Conservation (phyloP, 2,797 vertebrate species). For the Lepilemur septentrionalis region DNA sequence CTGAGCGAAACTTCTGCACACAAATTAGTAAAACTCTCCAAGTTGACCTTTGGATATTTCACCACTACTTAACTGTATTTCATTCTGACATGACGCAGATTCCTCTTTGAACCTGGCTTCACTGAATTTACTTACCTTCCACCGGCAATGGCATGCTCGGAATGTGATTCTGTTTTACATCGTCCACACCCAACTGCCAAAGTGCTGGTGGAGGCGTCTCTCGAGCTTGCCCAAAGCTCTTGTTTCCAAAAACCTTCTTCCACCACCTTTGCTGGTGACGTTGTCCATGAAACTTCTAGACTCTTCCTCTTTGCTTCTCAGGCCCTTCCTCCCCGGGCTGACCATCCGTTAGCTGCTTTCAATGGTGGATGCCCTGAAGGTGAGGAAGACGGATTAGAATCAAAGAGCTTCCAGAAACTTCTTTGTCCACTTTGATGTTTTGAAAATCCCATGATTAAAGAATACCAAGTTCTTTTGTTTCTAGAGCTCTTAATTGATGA, state of each 20-base stretch:
- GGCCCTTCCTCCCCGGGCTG: not conserved
- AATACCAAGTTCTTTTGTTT: not conserved
- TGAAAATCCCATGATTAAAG: not conserved
- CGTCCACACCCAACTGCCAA: not conserved
- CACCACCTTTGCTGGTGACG: rapidly evolving
- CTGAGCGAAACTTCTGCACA: not conserved
- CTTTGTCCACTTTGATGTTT: constrained; percentile 43
- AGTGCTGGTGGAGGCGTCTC: rapidly evolving
- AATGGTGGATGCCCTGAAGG: rapidly evolving
- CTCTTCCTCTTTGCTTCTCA: rapidly evolving
- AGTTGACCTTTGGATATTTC: not conserved
- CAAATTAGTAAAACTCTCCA: rapidly evolving
- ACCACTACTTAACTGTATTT: rapidly evolving
- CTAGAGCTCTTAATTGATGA: not conserved
- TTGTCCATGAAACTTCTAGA: rapidly evolving
- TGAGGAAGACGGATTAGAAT: not conserved
- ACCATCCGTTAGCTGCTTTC: not conserved
- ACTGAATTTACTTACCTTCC: not conserved
- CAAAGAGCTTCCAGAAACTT: constrained; percentile 1
- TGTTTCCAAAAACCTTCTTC: not conserved
- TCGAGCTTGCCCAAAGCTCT: not conserved
- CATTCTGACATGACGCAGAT: not conserved
- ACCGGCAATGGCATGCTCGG: not conserved
- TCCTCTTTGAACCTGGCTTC: not conserved
- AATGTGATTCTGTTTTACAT: not conserved